Evolutionary conservation across 2,113 vertebrate genomes (phyloP).

Genomic region (Physeter macrocephalus): DNA sequence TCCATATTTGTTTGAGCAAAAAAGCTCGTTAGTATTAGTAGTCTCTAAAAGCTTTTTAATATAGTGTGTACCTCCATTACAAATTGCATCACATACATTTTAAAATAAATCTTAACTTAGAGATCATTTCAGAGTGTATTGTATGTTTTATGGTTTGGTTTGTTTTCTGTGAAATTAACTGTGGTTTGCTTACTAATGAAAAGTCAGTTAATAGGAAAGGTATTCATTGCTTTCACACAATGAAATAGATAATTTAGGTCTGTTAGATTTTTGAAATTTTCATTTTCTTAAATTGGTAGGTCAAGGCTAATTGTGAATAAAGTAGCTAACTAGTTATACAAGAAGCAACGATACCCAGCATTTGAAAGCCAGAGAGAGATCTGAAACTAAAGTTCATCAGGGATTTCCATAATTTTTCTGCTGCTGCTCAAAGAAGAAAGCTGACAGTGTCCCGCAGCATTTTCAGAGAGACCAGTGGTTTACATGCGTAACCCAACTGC

Average conservation of each 20-base stretch:
- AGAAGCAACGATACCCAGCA: not conserved
- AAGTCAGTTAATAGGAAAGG: conserved; percentile 16
- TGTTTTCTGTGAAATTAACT: conserved; percentile 50
- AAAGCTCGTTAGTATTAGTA: not conserved
- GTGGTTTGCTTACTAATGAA: conserved; percentile 59
- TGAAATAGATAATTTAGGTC: not conserved
- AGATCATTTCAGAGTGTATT: not conserved
- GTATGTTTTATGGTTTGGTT: not conserved
- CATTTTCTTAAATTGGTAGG: not conserved
- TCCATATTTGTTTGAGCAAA: not conserved
- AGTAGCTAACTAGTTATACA: not conserved
- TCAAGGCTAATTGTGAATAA: not conserved
- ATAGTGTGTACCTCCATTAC: not conserved
- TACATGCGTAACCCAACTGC: not conserved
- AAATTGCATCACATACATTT: not conserved
- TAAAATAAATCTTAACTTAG: not conserved
- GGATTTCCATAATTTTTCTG: not conserved
- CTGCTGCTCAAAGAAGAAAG: not conserved
- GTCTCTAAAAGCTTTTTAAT: not conserved
- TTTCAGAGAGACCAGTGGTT: not conserved
- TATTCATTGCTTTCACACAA: conserved; percentile 11
- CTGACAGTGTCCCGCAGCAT: not conserved
- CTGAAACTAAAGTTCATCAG: not conserved
- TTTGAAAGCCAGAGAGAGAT: not conserved
- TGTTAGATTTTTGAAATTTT: not conserved